Conservation (phyloP, 92 coral and sea anemone genomes). For the Zoanthus gigantus region DNA sequence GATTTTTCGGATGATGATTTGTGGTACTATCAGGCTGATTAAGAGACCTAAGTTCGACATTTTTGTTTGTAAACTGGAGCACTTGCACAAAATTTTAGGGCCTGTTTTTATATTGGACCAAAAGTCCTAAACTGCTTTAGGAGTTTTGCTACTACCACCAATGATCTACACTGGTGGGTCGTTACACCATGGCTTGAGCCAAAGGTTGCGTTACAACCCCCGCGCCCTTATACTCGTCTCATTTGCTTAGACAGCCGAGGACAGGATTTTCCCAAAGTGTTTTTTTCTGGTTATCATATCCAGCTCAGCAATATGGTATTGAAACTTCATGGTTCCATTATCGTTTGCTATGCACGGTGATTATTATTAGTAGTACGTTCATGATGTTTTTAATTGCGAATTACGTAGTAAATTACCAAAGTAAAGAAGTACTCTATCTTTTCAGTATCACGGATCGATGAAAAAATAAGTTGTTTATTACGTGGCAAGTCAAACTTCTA, state of each 20-base stretch:
- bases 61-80: not conserved
- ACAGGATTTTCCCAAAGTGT: not conserved
- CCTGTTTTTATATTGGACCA: not conserved
- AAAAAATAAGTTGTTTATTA: too few species aligned
- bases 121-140: not conserved
- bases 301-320: constrained; percentile 15
- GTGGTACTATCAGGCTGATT: not conserved
- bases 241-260: too few species aligned
- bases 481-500: too few species aligned
- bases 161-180: too few species aligned
- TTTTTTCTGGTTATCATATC: not conserved
- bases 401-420: too few species aligned
- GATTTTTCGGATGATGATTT: constrained; percentile 3
- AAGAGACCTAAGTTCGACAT: constrained; percentile 1
- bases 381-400: too few species aligned
- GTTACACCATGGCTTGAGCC: too few species aligned
- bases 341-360: not conserved
- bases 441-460: too few species aligned
- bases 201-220: too few species aligned
- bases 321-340: constrained; percentile 3
- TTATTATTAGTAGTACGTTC: too few species aligned
- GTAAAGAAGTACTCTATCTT: too few species aligned
- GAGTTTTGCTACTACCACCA: not conserved
- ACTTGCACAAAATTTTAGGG: not conserved
- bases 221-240: too few species aligned